Conservation (phyloP, 2,797 vertebrate genomes). For the Aulostomus chinensis region DNA sequence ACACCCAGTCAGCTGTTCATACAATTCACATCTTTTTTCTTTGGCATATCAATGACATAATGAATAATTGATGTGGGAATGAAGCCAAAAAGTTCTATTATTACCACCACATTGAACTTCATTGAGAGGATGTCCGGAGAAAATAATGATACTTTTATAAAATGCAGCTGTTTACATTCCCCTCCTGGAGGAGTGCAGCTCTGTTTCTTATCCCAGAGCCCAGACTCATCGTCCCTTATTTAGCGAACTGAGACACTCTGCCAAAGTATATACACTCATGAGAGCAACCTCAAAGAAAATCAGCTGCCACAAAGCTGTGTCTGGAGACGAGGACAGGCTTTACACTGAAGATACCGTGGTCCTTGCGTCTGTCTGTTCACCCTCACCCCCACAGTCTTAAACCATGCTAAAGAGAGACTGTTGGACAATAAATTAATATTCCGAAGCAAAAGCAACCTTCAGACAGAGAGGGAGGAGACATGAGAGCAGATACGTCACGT, state of each 20-base stretch:
- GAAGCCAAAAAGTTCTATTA: constrained; percentile 11
- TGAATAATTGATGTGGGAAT: constrained; percentile 14
- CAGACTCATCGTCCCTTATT: constrained; percentile 48
- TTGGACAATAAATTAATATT: too few relatives aligned
- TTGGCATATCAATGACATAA: not conserved
- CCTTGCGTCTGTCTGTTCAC: too few relatives aligned
- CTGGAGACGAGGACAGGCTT: too few relatives aligned
- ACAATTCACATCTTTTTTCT: not conserved
- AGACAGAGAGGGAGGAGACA: constrained; percentile 7
- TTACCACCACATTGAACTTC: constrained; percentile 23
- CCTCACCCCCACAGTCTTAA: too few relatives aligned
- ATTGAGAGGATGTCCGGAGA: constrained; percentile 32
- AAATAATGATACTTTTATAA: constrained; percentile 35
- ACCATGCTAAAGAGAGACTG: constrained; percentile 33
- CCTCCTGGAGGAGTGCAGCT: constrained; percentile 26
- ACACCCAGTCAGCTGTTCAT: not conserved
- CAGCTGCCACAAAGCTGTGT: constrained; percentile 9
- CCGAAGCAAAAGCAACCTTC: constrained; percentile 35
- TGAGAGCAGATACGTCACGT: constrained; percentile 5
- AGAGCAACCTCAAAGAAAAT: constrained; percentile 28
- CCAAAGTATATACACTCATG: constrained; percentile 28
- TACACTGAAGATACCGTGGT: too few relatives aligned
- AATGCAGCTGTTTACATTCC: constrained; percentile 67
- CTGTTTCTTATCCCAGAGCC: constrained; percentile 55
- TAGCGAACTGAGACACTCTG: constrained; percentile 29